These are phyloP conservation scores for Chionodraco myersi DNA, from an alignment of 2,113 vertebrate genomes.

Conservation along the genomic window DNA sequence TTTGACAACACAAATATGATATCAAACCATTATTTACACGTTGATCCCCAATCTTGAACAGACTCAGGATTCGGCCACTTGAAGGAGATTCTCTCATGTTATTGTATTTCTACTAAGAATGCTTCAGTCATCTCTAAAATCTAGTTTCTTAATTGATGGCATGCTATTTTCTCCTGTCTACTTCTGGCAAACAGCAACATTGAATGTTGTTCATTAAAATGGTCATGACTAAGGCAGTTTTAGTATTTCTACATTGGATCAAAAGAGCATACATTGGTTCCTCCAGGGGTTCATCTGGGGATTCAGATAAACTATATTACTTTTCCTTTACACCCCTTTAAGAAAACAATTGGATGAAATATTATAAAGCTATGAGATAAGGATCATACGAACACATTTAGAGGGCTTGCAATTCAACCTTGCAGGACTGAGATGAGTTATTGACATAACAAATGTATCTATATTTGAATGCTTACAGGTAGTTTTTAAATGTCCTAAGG, in stretches of 20 bases:
- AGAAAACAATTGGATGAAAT: background rate
- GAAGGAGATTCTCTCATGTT: background rate
- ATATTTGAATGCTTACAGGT: background rate
- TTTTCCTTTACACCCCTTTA: background rate
- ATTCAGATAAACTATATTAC: background rate
- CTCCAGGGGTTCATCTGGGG: background rate
- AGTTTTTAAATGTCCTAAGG: background rate
- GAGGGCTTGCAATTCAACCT: background rate
- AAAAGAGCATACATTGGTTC: background rate
- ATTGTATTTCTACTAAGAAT: conserved; percentile 2
- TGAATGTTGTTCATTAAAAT: background rate
- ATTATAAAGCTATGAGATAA: conserved; percentile 1
- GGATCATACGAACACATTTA: conserved; percentile 22
- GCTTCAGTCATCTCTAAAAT: conserved; percentile 12
- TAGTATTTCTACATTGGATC: background rate
- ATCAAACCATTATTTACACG: background rate
- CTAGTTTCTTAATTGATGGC: background rate
- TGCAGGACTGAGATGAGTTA: conserved; percentile 1
- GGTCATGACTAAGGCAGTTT: background rate
- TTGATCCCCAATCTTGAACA: background rate
- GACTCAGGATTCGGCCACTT: background rate
- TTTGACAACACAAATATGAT: conserved; percentile 5
- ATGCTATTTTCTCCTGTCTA: background rate
- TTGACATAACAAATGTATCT: conserved; percentile 2
- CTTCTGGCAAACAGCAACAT: background rate